Evolutionary conservation across 1,140 invertebrate species (phyloP).

Genomic region (Orius insidiosus): DNA sequence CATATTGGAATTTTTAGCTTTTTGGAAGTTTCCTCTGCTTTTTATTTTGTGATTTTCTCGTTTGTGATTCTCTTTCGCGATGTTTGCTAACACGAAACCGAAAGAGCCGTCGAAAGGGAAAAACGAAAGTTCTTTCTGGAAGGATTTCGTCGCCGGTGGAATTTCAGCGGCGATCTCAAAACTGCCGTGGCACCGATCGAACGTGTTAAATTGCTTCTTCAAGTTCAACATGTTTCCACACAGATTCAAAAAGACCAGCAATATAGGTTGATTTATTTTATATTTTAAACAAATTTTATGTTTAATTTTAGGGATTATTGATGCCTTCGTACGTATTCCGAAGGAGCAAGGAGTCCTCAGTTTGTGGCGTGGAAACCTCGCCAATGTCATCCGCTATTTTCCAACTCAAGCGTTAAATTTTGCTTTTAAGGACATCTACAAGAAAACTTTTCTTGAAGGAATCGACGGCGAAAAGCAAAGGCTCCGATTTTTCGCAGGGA

Average conservation of each 20-base stretch:
- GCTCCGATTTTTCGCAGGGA: background rate
- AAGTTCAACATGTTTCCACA: constrained; percentile 72
- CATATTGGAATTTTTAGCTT: no score
- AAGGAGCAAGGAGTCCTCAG: constrained; percentile 69
- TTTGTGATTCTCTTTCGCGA: no score
- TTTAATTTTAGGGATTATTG: constrained; percentile 22
- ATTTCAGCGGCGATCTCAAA: constrained; percentile 51
- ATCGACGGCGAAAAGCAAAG: constrained; percentile 67
- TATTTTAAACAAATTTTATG: no score
- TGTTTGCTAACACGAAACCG: no score
- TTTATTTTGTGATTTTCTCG: no score
- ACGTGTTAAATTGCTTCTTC: constrained; percentile 64
- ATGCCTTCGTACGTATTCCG: constrained; percentile 71
- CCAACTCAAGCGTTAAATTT: constrained; percentile 83
- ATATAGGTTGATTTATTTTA: no score
- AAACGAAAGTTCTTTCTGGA: constrained; percentile 20
- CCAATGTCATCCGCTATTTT: constrained; percentile 85
- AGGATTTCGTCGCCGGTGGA: constrained; percentile 77
- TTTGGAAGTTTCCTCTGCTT: no score
- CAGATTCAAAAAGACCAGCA: constrained; percentile 58
- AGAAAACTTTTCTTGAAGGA: constrained; percentile 66
- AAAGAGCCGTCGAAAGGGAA: no score
- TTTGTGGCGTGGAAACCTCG: constrained; percentile 83
- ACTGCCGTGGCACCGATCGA: constrained; percentile 81
- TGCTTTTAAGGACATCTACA: constrained; percentile 48